phyloP scores from a whole-genome alignment of 2,888 invertebrate genomes.

The Ornithoptera priamus region DNA sequence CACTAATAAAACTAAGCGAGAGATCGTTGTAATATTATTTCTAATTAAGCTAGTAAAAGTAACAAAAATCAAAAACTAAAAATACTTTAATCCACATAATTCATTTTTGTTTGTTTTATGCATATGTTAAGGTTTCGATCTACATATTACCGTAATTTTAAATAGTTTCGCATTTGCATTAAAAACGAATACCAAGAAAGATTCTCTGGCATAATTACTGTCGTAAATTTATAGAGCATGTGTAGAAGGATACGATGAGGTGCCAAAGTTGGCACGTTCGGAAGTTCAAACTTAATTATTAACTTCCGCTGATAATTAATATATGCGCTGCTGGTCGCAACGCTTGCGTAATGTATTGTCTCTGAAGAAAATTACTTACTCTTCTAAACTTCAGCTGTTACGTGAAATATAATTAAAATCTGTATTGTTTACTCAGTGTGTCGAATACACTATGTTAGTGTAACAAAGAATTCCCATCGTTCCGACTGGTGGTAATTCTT shows the following conservation, averaged over 20 bases:
- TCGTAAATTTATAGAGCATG: slow-evolving; percentile 49
- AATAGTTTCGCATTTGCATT: too few relatives aligned
- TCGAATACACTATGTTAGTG: neutral
- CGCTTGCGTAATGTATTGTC: slow-evolving; percentile 38
- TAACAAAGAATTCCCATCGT: too few relatives aligned
- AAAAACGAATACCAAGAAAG: neutral
- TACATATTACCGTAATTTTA: neutral
- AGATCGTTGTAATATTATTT: too few relatives aligned
- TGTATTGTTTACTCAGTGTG: neutral
- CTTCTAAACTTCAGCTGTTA: neutral
- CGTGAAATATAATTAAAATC: neutral
- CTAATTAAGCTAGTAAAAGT: too few relatives aligned
- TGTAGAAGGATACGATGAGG: slow-evolving; percentile 48
- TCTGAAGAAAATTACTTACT: slow-evolving; percentile 30
- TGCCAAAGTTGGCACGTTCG: slow-evolving; percentile 63
- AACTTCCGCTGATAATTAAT: slow-evolving; percentile 69
- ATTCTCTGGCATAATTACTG: slow-evolving; percentile 52
- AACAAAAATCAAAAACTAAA: too few relatives aligned
- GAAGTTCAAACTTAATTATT: slow-evolving; percentile 70
- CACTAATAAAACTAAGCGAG: too few relatives aligned
- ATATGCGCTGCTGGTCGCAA: slow-evolving; percentile 51
- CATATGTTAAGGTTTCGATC: neutral
- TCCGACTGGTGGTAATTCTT: too few relatives aligned
- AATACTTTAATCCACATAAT: too few relatives aligned
- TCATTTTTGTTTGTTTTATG: too few relatives aligned